A percentile compares a stretch with the other conserved stretches of the same genome.
These are phyloP conservation scores for Tetramorium parvispinum DNA, from an alignment of 1,140 invertebrate genomes.

Conservation along the genomic window DNA sequence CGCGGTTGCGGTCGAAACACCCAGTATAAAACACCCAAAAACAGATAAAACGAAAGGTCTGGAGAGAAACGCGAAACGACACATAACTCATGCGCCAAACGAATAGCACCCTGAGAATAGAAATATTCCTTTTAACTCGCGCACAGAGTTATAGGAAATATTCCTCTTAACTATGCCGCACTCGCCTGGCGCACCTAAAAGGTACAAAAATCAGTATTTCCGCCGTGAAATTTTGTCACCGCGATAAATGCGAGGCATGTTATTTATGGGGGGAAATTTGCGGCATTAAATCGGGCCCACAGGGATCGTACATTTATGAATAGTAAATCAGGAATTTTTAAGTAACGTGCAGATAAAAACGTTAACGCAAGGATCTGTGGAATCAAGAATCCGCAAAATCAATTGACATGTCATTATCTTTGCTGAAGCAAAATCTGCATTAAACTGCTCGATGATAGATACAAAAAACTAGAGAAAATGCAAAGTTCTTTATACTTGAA, in stretches of 20 bases:
- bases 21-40: neutral
- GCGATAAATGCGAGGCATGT: conserved; percentile 28
- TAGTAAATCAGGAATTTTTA: conserved; percentile 39
- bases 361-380: neutral
- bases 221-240: conserved; percentile 26
- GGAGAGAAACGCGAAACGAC: neutral
- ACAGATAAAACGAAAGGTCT: neutral
- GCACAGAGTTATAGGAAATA: conserved; percentile 40
- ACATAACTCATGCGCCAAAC: conserved; percentile 38
- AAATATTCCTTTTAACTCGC: conserved; percentile 56
- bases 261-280: conserved; percentile 40
- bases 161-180: conserved; percentile 32
- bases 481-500: neutral
- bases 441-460: neutral
- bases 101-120: conserved; percentile 43
- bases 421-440: neutral
- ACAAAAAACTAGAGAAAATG: neutral
- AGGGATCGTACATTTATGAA: conserved; percentile 20
- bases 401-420: conserved; percentile 17
- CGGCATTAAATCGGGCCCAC: conserved; percentile 10
- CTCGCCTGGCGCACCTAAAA: neutral
- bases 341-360: neutral
- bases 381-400: conserved; percentile 15
- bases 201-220: conserved; percentile 48
- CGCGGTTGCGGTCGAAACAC: neutral